Evolutionary conservation across 2,797 vertebrate genomes (phyloP), one percentile per base, ranked within the genome.

Genomic region (Lagodon rhomboides): DNA sequence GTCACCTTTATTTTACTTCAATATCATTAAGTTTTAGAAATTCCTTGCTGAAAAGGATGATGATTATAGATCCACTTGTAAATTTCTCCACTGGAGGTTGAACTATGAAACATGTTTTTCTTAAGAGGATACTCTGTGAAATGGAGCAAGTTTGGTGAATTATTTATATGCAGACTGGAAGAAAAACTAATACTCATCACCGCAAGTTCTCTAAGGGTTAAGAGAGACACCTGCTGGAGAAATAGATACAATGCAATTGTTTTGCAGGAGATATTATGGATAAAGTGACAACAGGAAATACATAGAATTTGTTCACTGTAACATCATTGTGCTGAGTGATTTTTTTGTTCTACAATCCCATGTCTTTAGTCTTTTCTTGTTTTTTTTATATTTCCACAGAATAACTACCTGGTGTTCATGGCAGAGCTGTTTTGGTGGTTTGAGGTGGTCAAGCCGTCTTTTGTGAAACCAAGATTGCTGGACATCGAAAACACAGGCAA

Each of bases 371-470:
- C 3, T 50, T 7, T 0, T 66, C 34, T 43, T 80, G 20, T 85
- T 75, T 78, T 75, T 78, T 78, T 47, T 13, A 44, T 82, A 51
- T 78, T 84, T 87, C 81, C 77, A 2, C 93, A 99, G 98, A 98
- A 96, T 85, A 99, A 99, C 93, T 99, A 98, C 92, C 95, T 99
- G 95, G 98, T 97, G 82, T 99, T 99, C 91, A 96, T 99, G 97
- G 98, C 98, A 73, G 98, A 99, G 87, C 94, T 99, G 78, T 99
- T 99, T 91, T 97, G 96, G 96, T 99, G 97, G 98, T 98, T 99
- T 84, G 98, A 99, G 93, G 97, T 97, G 18, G 96, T 97, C 74
- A 99, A 98, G 90, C 98, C 98, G 0, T 96, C 96, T 0, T 99
- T 99, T 91, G 98, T 99, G 66, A 96, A 97, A n/a, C 97, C 98